Evolutionary conservation across 2,113 vertebrate genomes (phyloP), one percentile per base, ranked within the genome.

Genomic region (Phrynosoma platyrhinos): DNA sequence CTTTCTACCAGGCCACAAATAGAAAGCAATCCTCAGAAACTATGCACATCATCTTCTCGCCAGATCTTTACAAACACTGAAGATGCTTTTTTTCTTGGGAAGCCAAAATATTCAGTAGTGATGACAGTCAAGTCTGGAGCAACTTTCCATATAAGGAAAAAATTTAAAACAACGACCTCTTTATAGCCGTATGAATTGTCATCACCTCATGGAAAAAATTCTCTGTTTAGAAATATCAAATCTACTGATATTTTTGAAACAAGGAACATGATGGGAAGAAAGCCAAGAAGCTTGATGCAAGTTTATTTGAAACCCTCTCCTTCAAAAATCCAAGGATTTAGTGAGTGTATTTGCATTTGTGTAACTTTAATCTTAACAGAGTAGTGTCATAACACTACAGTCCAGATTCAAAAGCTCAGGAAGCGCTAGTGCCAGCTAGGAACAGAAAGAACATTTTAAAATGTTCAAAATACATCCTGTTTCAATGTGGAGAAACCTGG

Each of bases 141-240:
- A 93, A 82, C 90, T 93, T 92, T 88, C 94, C 94, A 95, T 93
- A 92, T 93, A 94, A 95, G 94, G 94, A 91, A 79, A 81, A 12
- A 83, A 72, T 92, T 95, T 94, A 86, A 79, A 91, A 92, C 92
- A 88, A 80, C 27, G 82, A 88, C 92, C 86, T 92, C 91, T 93
- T 88, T 86, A 91, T 93, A 94, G 91, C 83, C 86, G 85, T 91
- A 92, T 86, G 90, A 94, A 92, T 91, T 92, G 89, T 88, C 91
- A 76, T 2, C 79, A 40, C 92, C 92, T 93, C 13, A 2, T 89
- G 93, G 79, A 92, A 91, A 91, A 88, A 91, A 92, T 55, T 89
- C 85, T 85, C 68, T 93, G 94, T 95, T 95, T 91, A 84, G 3
- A 84, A 80, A 13, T n/a, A 84, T 68, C 86, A 88, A 74, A 83